These are phyloP conservation scores for Agapostemon virescens DNA, from an alignment of 2,888 invertebrate species.

Conservation along the genomic window DNA sequence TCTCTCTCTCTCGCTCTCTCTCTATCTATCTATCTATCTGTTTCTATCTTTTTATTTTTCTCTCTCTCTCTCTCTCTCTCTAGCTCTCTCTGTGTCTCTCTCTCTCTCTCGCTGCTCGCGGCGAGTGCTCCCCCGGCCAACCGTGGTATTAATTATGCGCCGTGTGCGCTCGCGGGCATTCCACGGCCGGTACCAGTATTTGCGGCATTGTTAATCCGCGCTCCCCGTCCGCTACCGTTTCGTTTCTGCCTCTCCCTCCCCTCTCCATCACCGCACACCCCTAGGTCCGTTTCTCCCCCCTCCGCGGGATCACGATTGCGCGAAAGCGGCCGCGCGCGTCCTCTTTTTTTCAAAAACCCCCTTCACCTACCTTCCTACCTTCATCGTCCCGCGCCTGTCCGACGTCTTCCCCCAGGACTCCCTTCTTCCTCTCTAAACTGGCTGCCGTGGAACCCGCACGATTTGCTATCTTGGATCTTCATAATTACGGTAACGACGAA, in stretches of 20 bases:
- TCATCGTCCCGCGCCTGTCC: background rate
- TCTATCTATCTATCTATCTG: background rate
- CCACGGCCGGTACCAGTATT: conserved; percentile 79
- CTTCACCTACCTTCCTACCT: background rate
- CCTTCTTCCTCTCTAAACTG: background rate
- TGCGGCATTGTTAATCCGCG: conserved; percentile 80
- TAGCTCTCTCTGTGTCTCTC: too few species aligned
- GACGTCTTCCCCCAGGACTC: background rate
- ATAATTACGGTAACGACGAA: background rate
- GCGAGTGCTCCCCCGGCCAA: conserved; percentile 37
- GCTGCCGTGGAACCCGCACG: background rate
- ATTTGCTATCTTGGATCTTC: background rate
- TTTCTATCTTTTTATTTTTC: background rate
- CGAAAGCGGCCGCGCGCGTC: conserved; percentile 3
- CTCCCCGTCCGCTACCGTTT: conserved; percentile 77
- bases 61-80: too few species aligned
- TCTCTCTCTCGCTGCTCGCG: conserved; percentile 25
- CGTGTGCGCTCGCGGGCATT: conserved; percentile 78
- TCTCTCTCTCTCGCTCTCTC: background rate
- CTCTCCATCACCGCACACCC: conserved; percentile 14
- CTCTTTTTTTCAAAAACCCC: conserved; percentile 20
- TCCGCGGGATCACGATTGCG: conserved; percentile 4
- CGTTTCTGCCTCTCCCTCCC: conserved; percentile 66
- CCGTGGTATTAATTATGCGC: conserved; percentile 79
- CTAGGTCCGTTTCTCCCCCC: conserved; percentile 6